Conservation (phyloP, 2,797 vertebrate genomes). For the Malurus splendens region DNA sequence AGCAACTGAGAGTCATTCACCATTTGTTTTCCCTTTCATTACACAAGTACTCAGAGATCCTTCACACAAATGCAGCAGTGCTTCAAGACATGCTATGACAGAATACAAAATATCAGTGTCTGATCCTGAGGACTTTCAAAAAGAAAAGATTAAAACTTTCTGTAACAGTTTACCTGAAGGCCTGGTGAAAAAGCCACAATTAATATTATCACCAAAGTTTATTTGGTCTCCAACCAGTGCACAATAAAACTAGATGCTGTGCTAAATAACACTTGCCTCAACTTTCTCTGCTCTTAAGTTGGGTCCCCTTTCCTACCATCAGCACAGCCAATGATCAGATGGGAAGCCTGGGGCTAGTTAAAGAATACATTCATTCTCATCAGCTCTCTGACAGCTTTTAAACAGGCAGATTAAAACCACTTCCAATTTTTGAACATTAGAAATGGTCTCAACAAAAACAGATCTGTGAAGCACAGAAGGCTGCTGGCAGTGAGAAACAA, state of each 20-base stretch:
- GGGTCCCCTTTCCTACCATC: neutral
- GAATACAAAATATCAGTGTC: neutral
- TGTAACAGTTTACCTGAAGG: neutral
- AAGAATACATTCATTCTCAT: neutral
- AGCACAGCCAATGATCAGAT: neutral
- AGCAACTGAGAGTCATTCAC: neutral
- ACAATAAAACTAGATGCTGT: neutral
- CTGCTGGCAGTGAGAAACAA: neutral
- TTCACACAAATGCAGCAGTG: neutral
- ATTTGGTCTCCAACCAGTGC: neutral
- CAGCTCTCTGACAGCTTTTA: constrained; percentile 19
- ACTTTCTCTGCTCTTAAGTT: neutral
- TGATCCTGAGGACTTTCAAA: neutral
- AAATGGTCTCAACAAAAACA: constrained; percentile 9
- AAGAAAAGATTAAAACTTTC: neutral
- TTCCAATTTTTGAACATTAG: constrained; percentile 21
- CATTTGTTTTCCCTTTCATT: constrained; percentile 12
- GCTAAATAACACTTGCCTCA: neutral
- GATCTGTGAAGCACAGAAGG: constrained; percentile 13
- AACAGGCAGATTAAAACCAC: constrained; percentile 21
- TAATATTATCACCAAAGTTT: neutral
- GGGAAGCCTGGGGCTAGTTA: constrained; percentile 16
- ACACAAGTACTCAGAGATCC: neutral
- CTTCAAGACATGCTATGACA: neutral
- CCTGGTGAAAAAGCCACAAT: neutral